Percentiles rank a stretch among this genome's conserved stretches.
phyloP scores from a whole-genome alignment of 2,888 invertebrate species.

The Drosophila cognata region DNA sequence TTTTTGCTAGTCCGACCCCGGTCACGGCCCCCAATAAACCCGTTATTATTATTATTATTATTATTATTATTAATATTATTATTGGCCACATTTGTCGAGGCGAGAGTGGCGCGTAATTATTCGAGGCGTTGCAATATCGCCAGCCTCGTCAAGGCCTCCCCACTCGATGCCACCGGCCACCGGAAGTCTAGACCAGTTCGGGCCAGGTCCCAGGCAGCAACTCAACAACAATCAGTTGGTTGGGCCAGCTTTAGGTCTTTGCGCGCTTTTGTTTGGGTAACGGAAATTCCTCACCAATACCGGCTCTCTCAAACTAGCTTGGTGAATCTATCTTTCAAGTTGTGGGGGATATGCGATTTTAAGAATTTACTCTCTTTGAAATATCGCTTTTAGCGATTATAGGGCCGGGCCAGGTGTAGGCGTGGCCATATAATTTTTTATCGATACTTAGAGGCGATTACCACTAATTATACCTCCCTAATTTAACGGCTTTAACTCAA shows the following conservation, averaged over 20 bases:
- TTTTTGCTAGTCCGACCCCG: slow-evolving; percentile 30
- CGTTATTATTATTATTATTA: slow-evolving; percentile 44
- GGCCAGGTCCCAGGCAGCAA: slow-evolving; percentile 16
- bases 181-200: slow-evolving; percentile 72
- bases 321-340: not conserved
- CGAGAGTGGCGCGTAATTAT: slow-evolving; percentile 60
- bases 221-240: not conserved
- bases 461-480: not conserved
- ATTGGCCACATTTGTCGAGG: slow-evolving; percentile 46
- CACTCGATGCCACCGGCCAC: slow-evolving; percentile 28
- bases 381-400: not conserved
- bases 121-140: slow-evolving; percentile 44
- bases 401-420: not conserved
- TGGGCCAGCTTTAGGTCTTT: slow-evolving; percentile 2
- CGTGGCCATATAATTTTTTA: not conserved
- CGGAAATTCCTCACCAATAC: slow-evolving; percentile 59
- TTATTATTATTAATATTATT: not conserved
- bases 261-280: slow-evolving; percentile 45
- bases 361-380: not conserved
- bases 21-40: slow-evolving; percentile 49
- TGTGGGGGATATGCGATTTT: not conserved
- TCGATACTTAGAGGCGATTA: not conserved
- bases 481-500: not conserved
- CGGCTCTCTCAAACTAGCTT: slow-evolving; percentile 9
- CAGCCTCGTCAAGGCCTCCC: slow-evolving; percentile 62